Percentiles rank a stretch among this genome's conserved stretches.
These are phyloP conservation scores for Cephus pygmeus DNA, from an alignment of 2,888 invertebrate species.

Conservation along the genomic window DNA sequence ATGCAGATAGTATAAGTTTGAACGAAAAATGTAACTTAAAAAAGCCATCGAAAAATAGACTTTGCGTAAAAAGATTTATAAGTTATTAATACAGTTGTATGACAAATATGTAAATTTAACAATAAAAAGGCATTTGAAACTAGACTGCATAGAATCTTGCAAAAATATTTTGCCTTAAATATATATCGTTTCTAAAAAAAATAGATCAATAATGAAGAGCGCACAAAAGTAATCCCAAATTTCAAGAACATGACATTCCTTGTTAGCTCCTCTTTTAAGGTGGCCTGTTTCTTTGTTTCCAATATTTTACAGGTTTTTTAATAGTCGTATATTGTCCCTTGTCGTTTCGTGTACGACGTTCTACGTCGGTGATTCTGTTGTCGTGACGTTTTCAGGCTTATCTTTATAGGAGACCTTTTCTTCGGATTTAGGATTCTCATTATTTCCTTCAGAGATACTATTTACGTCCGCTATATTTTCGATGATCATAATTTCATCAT, in stretches of 20 bases:
- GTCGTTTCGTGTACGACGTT: neutral
- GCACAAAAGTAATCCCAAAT: neutral
- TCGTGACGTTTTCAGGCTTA: neutral
- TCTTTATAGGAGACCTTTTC: neutral
- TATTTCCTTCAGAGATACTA: neutral
- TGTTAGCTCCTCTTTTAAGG: neutral
- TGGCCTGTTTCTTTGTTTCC: neutral
- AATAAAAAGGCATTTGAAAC: neutral
- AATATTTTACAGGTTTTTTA: neutral
- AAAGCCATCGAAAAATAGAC: neutral
- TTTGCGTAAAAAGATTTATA: conserved; percentile 10
- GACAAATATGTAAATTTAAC: neutral
- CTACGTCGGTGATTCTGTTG: neutral
- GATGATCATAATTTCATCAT: conserved; percentile 30
- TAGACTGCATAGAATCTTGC: neutral
- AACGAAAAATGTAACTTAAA: neutral
- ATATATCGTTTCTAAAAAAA: neutral
- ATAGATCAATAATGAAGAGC: neutral
- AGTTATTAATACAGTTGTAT: conserved; percentile 4
- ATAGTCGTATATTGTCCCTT: neutral
- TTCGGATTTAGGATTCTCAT: neutral
- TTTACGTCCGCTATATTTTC: conserved; percentile 10
- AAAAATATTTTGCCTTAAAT: neutral
- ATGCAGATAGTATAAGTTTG: too few species aligned
- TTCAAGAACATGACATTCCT: neutral